These are phyloP conservation scores for Protonemura montana DNA, from an alignment of 2,888 invertebrate genomes.

Conservation along the genomic window DNA sequence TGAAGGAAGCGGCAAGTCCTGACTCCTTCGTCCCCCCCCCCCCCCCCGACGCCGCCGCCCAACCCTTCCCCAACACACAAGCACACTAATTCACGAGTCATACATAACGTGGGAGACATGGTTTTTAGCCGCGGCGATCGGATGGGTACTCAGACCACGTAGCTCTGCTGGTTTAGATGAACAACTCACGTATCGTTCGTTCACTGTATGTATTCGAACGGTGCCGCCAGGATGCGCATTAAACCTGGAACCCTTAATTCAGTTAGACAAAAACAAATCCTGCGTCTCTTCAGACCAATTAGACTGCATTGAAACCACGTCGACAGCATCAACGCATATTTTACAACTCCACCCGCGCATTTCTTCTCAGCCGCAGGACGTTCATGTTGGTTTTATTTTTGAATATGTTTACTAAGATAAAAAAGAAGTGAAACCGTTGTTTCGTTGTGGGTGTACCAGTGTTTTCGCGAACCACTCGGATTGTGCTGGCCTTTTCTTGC, in stretches of 20 bases:
- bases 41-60: background rate
- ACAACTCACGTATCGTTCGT: constrained; percentile 28
- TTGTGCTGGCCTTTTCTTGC: background rate
- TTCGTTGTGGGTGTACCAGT: background rate
- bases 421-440: background rate
- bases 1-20: background rate
- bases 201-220: constrained; percentile 29
- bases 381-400: background rate
- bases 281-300: constrained; percentile 36
- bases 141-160: background rate
- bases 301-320: constrained; percentile 32
- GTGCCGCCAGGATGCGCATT: constrained; percentile 21
- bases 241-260: constrained; percentile 39
- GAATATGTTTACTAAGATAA: background rate
- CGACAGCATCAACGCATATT: background rate
- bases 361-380: background rate
- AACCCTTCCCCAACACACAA: background rate
- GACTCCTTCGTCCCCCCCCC: background rate
- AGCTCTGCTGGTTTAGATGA: constrained; percentile 14
- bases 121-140: background rate
- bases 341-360: background rate
- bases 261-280: constrained; percentile 45
- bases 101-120: background rate
- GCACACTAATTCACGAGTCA: background rate
- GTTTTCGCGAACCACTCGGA: background rate